A percentile compares a stretch with the other conserved stretches of the same genome.
phyloP scores from a whole-genome alignment of 1,140 invertebrate species.

The Drosophila saltans region DNA sequence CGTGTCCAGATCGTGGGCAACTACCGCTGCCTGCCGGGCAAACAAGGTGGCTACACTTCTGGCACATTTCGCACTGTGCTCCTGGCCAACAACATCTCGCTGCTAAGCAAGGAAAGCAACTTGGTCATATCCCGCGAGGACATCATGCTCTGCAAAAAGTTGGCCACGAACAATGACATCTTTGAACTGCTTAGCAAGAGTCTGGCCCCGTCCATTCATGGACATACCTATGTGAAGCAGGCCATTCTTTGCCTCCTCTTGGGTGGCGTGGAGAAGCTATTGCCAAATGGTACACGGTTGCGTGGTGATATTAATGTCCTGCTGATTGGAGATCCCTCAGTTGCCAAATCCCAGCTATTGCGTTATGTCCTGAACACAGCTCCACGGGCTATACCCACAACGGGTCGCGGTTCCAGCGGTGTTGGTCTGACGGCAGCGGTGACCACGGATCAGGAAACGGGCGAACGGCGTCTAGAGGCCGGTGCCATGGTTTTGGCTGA shows the following conservation, averaged over 20 bases:
- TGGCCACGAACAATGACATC: constrained; percentile 92
- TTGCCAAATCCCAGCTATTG: constrained; percentile 98
- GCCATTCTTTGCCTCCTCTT: constrained; percentile 97
- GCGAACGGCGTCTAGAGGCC: constrained; percentile 95
- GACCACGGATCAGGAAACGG: constrained; percentile 97
- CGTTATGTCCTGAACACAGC: constrained; percentile 97
- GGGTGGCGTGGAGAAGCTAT: constrained; percentile 97
- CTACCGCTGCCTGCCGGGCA: constrained; percentile 96
- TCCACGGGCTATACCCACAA: constrained; percentile 97
- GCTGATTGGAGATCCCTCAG: constrained; percentile 99
- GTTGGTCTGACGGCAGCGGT: constrained; percentile 99
- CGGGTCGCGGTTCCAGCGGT: constrained; percentile 97
- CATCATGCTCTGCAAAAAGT: constrained; percentile 94
- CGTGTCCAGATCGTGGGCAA: constrained; percentile 97
- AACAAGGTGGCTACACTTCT: constrained; percentile 96
- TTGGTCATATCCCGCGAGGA: constrained; percentile 94
- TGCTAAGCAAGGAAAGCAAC: constrained; percentile 94
- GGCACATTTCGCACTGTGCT: constrained; percentile 98
- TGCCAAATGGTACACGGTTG: constrained; percentile 97
- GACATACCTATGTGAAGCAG: constrained; percentile 98
- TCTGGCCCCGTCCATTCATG: constrained; percentile 98
- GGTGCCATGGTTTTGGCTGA: constrained; percentile 99
- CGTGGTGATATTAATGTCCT: constrained; percentile 99
- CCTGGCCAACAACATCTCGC: constrained; percentile 96
- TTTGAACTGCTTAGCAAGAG: constrained; percentile 96